phyloP scores from a whole-genome alignment of 2,113 vertebrate species.

The Drymodes brunneopygia region DNA sequence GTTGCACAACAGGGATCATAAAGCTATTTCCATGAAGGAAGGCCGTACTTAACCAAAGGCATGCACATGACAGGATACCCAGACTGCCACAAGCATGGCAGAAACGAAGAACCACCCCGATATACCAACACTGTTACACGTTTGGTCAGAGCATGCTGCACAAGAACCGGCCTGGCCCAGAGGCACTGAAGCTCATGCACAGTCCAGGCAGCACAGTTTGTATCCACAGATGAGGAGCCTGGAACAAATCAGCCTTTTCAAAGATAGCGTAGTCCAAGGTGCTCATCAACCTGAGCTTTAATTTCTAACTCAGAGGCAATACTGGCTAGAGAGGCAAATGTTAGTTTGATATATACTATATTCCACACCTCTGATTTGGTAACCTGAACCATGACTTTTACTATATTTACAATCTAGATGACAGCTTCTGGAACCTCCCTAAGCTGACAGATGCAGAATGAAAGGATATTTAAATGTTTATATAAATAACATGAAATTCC shows the following conservation, averaged over 20 bases:
- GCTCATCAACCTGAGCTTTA: neutral
- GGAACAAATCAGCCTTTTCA: neutral
- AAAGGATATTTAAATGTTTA: neutral
- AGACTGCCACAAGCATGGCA: neutral
- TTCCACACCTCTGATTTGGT: neutral
- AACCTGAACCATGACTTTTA: neutral
- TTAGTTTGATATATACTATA: neutral
- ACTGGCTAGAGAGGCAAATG: neutral
- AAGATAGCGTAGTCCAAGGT: neutral
- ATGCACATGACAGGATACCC: neutral
- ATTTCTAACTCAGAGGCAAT: neutral
- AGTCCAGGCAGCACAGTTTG: neutral
- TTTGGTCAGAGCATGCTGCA: neutral
- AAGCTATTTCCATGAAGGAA: slow-evolving; percentile 8
- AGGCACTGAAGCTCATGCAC: neutral
- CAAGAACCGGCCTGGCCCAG: neutral
- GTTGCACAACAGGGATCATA: slow-evolving; percentile 25
- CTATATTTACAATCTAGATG: neutral
- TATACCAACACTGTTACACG: fast-evolving
- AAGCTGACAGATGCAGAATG: neutral
- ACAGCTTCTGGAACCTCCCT: neutral
- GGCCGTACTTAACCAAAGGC: neutral
- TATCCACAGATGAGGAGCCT: neutral
- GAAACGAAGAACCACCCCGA: neutral
- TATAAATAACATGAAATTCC: neutral